Percentiles rank a stretch among this genome's conserved stretches.
Evolutionary conservation across 1,140 invertebrate species (phyloP).

Genomic region (Proctacanthus coquilletti): DNA sequence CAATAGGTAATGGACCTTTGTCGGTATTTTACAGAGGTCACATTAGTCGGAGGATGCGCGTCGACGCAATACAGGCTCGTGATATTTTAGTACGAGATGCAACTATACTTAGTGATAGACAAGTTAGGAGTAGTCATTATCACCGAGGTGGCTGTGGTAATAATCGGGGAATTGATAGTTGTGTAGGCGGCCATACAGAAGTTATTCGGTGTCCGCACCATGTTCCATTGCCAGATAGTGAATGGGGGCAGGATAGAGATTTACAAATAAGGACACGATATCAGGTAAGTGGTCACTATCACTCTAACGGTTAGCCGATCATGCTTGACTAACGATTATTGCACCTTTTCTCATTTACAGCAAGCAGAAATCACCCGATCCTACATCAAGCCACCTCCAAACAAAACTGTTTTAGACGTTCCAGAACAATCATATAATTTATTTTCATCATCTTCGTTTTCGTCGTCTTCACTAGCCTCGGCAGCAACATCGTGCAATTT

Average conservation of each 20-base stretch:
- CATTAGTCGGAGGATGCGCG: conserved; percentile 28
- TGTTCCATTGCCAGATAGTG: conserved; percentile 43
- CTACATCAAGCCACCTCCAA: conserved; percentile 29
- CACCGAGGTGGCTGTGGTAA: conserved; percentile 9
- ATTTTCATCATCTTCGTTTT: conserved; percentile 6
- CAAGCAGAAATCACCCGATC: conserved; percentile 29
- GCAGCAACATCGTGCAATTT: conserved; percentile 3
- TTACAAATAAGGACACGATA: conserved; percentile 40
- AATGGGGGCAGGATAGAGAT: conserved; percentile 39
- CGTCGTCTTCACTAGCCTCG: conserved; percentile 11
- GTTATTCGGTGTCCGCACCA: conserved; percentile 39
- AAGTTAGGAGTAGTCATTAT: conserved; percentile 18
- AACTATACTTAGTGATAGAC: conserved; percentile 22
- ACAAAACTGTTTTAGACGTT: conserved; percentile 27
- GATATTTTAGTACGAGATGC: conserved; percentile 14
- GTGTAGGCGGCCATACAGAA: conserved; percentile 32
- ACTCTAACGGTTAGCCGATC: no score
- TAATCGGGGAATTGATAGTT: not conserved
- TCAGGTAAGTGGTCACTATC: conserved; percentile 36
- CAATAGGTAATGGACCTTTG: not conserved
- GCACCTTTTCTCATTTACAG: conserved; percentile 7
- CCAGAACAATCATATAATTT: conserved; percentile 26
- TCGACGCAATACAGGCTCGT: conserved; percentile 23
- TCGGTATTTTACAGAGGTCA: conserved; percentile 15
- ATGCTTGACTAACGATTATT: no score